Percentiles rank a stretch among this genome's conserved stretches.
Conservation (phyloP, 2,797 vertebrate species). For the Serranus cabrilla region DNA sequence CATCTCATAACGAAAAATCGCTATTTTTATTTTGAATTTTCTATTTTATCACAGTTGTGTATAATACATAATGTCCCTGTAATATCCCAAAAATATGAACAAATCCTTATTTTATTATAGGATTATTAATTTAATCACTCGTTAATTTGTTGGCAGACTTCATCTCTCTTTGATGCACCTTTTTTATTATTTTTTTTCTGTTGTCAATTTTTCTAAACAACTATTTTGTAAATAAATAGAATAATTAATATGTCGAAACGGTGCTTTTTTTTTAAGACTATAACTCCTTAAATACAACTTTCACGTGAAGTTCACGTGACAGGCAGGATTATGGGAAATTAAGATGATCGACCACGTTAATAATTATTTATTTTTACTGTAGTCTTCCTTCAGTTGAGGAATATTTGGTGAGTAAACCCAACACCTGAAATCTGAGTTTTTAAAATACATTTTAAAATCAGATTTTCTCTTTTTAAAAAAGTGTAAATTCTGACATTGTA, state of each 20-base stretch:
- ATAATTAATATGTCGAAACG: background rate
- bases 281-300: background rate
- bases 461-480: too few relatives aligned
- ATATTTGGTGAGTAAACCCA: background rate
- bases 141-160: background rate
- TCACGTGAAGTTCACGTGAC: background rate
- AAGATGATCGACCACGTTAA: background rate
- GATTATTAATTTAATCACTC: background rate
- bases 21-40: background rate
- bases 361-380: background rate
- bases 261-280: background rate
- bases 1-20: slow-evolving; percentile 9
- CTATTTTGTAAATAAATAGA: background rate
- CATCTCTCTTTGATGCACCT: background rate
- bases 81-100: background rate
- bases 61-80: background rate
- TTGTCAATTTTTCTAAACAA: background rate
- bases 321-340: background rate
- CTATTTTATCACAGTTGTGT: background rate
- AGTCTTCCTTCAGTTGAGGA: background rate
- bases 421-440: background rate
- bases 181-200: too few relatives aligned
- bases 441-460: slow-evolving; percentile 1
- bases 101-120: background rate
- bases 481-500: too few relatives aligned